These are phyloP conservation scores for Erebia palarica DNA, from an alignment of 2,888 invertebrate genomes.

Conservation along the genomic window DNA sequence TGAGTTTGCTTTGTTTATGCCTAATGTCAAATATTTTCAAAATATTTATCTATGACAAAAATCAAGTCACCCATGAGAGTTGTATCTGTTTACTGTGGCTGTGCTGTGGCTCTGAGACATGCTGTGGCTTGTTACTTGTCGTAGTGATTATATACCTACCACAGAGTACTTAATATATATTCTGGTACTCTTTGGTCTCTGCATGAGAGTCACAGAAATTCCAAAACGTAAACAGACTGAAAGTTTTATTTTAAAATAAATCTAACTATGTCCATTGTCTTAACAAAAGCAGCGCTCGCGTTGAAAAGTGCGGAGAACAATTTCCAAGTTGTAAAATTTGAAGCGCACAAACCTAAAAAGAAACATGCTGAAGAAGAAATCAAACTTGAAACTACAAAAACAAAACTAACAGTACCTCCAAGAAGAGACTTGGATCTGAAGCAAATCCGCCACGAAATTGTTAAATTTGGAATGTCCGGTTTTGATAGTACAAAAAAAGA, in stretches of 20 bases:
- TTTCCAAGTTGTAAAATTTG: conserved; percentile 75
- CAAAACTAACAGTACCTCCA: conserved; percentile 41
- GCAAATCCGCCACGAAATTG: conserved; percentile 89
- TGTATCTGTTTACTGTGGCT: too few relatives aligned
- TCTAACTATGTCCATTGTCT: conserved; percentile 63
- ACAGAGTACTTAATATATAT: too few relatives aligned
- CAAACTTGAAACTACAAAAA: conserved; percentile 41
- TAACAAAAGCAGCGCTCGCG: conserved; percentile 79
- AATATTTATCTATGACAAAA: too few relatives aligned
- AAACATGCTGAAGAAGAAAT: conserved; percentile 45
- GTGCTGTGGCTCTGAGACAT: too few relatives aligned
- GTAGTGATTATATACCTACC: too few relatives aligned
- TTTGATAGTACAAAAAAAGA: conserved; percentile 87
- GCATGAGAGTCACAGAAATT: too few relatives aligned
- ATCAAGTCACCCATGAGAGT: too few relatives aligned
- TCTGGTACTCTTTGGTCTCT: too few relatives aligned
- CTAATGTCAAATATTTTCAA: not conserved
- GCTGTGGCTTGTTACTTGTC: too few relatives aligned
- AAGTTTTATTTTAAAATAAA: too few relatives aligned
- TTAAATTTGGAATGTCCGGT: conserved; percentile 92
- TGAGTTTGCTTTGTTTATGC: too few relatives aligned
- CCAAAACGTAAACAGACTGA: too few relatives aligned
- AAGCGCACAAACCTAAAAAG: conserved; percentile 79
- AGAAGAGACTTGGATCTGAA: conserved; percentile 86
- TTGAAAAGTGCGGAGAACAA: conserved; percentile 68